Conservation (phyloP, 2,113 vertebrate species). For the Lophotis ruficrista region DNA sequence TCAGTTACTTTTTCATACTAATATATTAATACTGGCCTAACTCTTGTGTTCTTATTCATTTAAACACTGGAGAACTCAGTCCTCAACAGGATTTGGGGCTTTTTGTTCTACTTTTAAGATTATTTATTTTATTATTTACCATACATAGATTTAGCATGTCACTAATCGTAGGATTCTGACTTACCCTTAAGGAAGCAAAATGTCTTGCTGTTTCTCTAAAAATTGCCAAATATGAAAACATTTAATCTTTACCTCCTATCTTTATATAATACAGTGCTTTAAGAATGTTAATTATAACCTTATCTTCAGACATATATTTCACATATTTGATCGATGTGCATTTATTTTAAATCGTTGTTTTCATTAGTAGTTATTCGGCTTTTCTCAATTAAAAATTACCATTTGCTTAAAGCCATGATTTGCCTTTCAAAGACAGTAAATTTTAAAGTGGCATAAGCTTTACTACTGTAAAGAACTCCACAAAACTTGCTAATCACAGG, state of each 20-base stretch:
- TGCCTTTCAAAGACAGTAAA: background rate
- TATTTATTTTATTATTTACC: background rate
- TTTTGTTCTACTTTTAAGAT: background rate
- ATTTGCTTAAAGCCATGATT: background rate
- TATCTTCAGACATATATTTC: background rate
- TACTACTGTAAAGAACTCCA: background rate
- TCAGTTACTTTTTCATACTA: background rate
- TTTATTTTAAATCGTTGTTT: background rate
- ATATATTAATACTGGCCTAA: background rate
- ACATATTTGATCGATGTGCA: background rate
- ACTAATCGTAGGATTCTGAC: background rate
- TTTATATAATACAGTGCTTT: background rate
- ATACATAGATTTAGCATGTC: background rate
- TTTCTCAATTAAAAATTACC: background rate
- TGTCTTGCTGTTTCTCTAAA: background rate
- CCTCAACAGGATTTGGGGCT: background rate
- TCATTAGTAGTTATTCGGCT: background rate
- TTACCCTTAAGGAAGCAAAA: background rate
- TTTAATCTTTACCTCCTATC: background rate
- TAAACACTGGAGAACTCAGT: background rate
- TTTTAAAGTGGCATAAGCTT: background rate
- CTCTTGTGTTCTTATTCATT: background rate
- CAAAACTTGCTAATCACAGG: background rate
- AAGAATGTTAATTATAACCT: background rate
- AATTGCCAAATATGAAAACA: background rate